These are phyloP conservation scores for Caenorhabditis zanzibari DNA, from an alignment of 2,888 invertebrate species.

Conservation along the genomic window DNA sequence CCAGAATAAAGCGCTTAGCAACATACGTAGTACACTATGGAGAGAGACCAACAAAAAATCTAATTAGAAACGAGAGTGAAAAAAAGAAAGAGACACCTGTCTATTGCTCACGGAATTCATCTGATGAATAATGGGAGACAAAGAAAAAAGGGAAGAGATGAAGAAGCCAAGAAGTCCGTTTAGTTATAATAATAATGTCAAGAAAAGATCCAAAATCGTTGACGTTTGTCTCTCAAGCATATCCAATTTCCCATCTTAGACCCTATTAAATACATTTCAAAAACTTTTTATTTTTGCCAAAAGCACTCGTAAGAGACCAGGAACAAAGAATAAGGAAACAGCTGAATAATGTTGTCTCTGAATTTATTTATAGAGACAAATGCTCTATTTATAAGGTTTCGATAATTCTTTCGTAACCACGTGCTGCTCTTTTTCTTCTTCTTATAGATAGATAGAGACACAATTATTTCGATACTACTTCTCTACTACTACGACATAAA, in stretches of 20 bases:
- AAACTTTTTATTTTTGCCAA: background rate
- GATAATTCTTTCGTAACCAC: constrained; percentile 21
- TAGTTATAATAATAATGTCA: constrained; percentile 23
- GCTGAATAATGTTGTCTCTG: background rate
- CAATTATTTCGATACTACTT: constrained; percentile 32
- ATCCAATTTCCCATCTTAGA: constrained; percentile 39
- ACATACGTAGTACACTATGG: constrained; percentile 40
- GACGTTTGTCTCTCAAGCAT: constrained; percentile 41
- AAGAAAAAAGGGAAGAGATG: background rate
- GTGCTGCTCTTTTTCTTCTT: constrained; percentile 18
- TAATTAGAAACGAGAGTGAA: constrained; percentile 29
- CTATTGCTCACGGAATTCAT: constrained; percentile 3
- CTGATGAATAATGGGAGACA: constrained; percentile 35
- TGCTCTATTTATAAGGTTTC: constrained; percentile 44
- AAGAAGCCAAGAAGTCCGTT: constrained; percentile 10
- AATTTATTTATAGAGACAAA: constrained; percentile 10
- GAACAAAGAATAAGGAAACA: constrained; percentile 24
- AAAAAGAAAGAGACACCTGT: constrained; percentile 29
- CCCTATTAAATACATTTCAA: constrained; percentile 18
- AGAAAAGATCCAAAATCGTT: constrained; percentile 11
- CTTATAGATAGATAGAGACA: constrained; percentile 21
- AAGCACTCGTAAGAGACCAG: constrained; percentile 3
- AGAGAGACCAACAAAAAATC: constrained; percentile 24
- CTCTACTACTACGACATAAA: background rate
- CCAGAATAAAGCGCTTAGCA: constrained; percentile 42